A percentile compares a stretch with the other conserved stretches of the same genome.
phyloP scores from a whole-genome alignment of 2,113 vertebrate species.

The Colossoma macropomum region DNA sequence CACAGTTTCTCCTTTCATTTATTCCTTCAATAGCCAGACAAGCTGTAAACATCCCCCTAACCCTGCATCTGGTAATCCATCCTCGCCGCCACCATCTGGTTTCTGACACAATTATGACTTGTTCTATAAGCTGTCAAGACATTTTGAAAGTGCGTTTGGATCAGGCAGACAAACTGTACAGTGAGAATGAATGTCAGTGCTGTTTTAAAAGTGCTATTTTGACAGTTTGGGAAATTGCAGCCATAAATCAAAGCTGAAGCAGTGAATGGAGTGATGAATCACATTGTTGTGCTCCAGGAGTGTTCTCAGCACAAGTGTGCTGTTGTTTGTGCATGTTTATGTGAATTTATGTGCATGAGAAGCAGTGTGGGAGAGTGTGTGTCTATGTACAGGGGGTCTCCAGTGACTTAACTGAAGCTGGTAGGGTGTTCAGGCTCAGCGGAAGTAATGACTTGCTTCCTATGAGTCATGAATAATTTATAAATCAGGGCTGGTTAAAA shows the following conservation, averaged over 20 bases:
- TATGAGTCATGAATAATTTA: slow-evolving; percentile 45
- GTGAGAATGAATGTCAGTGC: background rate
- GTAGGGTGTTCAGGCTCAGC: slow-evolving; percentile 7
- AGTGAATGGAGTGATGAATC: background rate
- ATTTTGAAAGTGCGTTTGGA: background rate
- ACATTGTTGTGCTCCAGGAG: background rate
- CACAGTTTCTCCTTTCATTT: background rate
- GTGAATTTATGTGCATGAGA: background rate
- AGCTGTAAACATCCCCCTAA: background rate
- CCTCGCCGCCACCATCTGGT: background rate
- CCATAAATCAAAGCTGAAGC: background rate
- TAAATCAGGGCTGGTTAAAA: background rate
- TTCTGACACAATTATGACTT: background rate
- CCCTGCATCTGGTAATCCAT: background rate
- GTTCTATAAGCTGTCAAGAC: slow-evolving; percentile 2
- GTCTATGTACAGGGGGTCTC: background rate
- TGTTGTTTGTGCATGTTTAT: background rate
- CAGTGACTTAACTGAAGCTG: background rate
- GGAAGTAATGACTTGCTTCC: slow-evolving; percentile 43
- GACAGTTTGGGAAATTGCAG: background rate
- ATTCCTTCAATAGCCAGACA: background rate
- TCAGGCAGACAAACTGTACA: background rate
- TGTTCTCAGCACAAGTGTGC: background rate
- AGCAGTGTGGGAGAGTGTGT: background rate
- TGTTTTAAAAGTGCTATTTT: background rate